phyloP scores from a whole-genome alignment of 2,888 invertebrate species.

The Synanthedon myopaeformis region DNA sequence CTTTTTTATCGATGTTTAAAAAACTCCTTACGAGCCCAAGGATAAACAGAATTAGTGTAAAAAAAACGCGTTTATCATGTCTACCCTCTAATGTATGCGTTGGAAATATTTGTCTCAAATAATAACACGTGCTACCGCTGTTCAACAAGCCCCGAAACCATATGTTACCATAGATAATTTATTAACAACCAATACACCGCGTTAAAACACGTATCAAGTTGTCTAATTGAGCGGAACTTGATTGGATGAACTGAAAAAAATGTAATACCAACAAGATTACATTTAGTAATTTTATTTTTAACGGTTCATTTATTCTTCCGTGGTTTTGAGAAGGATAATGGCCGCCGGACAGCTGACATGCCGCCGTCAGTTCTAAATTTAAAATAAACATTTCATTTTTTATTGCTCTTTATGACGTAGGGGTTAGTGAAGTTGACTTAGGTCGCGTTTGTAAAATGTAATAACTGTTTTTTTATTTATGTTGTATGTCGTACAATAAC shows the following conservation, averaged over 20 bases:
- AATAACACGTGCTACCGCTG: constrained; percentile 46
- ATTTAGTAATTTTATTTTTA: constrained; percentile 36
- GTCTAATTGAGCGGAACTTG: constrained; percentile 47
- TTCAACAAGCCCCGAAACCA: constrained; percentile 13
- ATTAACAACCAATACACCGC: constrained; percentile 14
- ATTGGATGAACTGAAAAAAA: constrained; percentile 37
- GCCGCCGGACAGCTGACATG: constrained; percentile 59
- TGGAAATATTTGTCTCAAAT: constrained; percentile 3
- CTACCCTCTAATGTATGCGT: neutral
- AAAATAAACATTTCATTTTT: constrained; percentile 48
- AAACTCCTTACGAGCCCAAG: no score
- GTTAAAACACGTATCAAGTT: constrained; percentile 3
- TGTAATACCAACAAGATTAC: constrained; percentile 32
- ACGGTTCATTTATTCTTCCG: constrained; percentile 56
- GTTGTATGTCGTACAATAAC: no score
- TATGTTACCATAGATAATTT: constrained; percentile 33
- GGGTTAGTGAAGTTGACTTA: constrained; percentile 3
- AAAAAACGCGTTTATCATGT: no score
- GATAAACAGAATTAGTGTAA: no score
- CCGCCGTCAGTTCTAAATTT: constrained; percentile 55
- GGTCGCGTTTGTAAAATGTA: constrained; percentile 1
- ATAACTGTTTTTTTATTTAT: no score
- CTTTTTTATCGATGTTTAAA: neutral
- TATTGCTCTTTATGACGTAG: constrained; percentile 36
- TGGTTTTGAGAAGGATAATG: constrained; percentile 39